Base-by-base conservation (phyloP, 2,888 invertebrate species). In the Phragmatobia fuliginosa region DNA sequence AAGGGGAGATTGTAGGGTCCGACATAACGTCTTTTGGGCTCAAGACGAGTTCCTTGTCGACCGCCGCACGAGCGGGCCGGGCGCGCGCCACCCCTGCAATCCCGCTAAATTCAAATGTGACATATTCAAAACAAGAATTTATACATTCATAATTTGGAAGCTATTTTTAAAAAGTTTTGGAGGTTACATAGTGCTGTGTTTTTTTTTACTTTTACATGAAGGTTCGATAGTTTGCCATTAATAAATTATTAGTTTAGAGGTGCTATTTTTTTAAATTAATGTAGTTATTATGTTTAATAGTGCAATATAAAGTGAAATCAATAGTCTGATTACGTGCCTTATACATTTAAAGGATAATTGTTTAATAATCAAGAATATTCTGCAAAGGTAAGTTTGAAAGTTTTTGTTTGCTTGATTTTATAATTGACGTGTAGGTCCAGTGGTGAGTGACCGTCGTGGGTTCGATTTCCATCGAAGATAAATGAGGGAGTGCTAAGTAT, bases 1-100 rank as follows among this genome's bases (percentile, higher is more conserved):
- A 87, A 88, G 87, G 91, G 92, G 93, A 93, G 88, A 88, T 86
- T 86, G 88, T 90, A 91, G 94, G 94, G 94, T 87, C 87, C 82
- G 83, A 85, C 87, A 87, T 93, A 95, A 94, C 94, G 94, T 94
- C 94, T 95, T 94, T 94, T 85, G 82, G 87, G 89, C 91, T 91
- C 88, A 87, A 94, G 90, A 79, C 85, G 91, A 94, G 94, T 95
- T 93, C 89, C 92, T 94, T 93, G 85, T 81, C 89, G 92, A 91
- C 90, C 90, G 92, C 87, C 90, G 88, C 88, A 87, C 89, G 91
- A 87, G 92, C 92, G 92, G 90, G 91, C 88, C 87, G 91, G 87
- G 83, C 85, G 85, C 84, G 79, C 84, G 83, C 84, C 80, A 84
- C 82, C 88, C 88, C 82, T 83, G 78, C 68, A 80, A 62, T 82